Percentiles rank a stretch among this genome's conserved stretches.
phyloP scores from a whole-genome alignment of 2,113 vertebrate genomes.

The Glareola pratincola region DNA sequence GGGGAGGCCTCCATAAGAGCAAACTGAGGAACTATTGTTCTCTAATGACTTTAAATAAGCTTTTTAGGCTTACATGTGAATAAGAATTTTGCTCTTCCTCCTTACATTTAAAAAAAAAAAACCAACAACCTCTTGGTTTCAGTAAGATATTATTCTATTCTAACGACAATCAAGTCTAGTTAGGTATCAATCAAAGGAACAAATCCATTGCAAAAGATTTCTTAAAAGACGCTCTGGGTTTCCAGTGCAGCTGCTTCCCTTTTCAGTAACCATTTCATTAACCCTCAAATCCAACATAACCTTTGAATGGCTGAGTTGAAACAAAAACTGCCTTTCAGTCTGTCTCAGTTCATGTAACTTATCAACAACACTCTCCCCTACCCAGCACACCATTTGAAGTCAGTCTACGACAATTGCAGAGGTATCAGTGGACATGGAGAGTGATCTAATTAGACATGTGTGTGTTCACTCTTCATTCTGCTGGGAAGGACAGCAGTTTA shows the following conservation, averaged over 20 bases:
- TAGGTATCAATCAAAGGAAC: conserved; percentile 53
- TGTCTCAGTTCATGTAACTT: not conserved
- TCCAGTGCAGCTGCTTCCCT: not conserved
- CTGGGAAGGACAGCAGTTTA: not conserved
- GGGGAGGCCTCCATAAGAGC: conserved; percentile 52
- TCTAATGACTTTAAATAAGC: conserved; percentile 69
- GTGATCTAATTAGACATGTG: not conserved
- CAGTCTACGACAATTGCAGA: not conserved
- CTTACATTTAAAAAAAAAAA: not conserved
- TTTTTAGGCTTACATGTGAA: conserved; percentile 36
- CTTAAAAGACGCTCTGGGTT: conserved; percentile 14
- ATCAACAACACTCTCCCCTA: not conserved
- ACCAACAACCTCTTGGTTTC: not conserved
- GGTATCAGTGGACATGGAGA: not conserved
- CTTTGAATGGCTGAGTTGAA: not conserved
- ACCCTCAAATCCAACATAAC: not conserved
- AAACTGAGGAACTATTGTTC: conserved; percentile 57
- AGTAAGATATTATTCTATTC: conserved; percentile 10
- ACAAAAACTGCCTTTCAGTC: not conserved
- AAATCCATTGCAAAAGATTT: not conserved
- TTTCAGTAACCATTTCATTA: not conserved
- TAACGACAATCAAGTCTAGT: conserved; percentile 11
- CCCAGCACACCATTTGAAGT: not conserved
- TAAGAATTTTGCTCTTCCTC: conserved; percentile 11
- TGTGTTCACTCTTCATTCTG: not conserved